A percentile compares a stretch with the other conserved stretches of the same genome.
Evolutionary conservation across 2,113 vertebrate genomes (phyloP).

Genomic region (Neopipo cinnamomea): DNA sequence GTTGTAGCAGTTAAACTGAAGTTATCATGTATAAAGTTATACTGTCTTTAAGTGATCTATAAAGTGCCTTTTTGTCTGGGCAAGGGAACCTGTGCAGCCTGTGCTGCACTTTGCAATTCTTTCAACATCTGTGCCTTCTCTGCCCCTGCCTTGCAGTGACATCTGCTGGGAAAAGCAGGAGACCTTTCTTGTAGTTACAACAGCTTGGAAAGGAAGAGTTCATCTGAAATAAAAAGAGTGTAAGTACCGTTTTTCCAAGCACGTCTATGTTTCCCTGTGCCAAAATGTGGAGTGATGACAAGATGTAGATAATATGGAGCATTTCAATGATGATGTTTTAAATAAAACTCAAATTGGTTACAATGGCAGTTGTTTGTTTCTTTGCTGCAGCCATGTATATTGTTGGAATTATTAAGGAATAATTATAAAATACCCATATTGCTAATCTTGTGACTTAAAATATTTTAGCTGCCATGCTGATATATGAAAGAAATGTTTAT

Average conservation of each 20-base stretch:
- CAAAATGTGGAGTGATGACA: neutral
- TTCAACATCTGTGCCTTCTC: neutral
- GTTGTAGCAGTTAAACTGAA: neutral
- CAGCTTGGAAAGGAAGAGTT: neutral
- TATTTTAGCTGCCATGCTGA: neutral
- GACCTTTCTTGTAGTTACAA: neutral
- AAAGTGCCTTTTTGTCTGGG: neutral
- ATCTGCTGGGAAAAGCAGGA: constrained; percentile 30
- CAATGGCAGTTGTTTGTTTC: neutral
- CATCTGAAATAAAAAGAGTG: neutral
- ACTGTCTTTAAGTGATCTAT: neutral
- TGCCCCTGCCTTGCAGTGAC: constrained; percentile 11
- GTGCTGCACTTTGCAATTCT: neutral
- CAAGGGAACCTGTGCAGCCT: neutral
- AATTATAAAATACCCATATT: neutral
- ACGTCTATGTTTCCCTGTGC: neutral
- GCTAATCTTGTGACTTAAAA: neutral
- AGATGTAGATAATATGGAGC: neutral
- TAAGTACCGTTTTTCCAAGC: neutral
- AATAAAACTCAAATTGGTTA: neutral
- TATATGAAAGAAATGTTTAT: constrained; percentile 53
- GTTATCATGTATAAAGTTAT: neutral
- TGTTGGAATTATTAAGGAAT: neutral
- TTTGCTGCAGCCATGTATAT: neutral
- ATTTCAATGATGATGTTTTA: neutral